Percentiles rank a stretch among this genome's conserved stretches.
Evolutionary conservation across 2,888 invertebrate species (phyloP).

Genomic region (Autographa gamma): DNA sequence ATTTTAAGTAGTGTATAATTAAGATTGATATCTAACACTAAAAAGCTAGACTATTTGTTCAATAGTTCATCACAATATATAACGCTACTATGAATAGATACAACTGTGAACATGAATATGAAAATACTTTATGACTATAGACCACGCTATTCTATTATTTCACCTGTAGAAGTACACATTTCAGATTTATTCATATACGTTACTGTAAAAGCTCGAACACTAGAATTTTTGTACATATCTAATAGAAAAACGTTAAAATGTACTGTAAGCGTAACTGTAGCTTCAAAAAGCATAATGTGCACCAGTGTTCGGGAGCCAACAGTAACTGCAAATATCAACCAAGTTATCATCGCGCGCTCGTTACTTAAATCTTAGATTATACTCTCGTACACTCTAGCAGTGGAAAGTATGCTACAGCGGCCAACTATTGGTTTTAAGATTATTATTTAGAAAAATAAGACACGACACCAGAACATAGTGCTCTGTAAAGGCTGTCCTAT

Average conservation of each 20-base stretch:
- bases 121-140: slow-evolving; percentile 34
- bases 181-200: not conserved
- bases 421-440: slow-evolving; percentile 13
- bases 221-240: not conserved
- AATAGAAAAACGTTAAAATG: not conserved
- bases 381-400: slow-evolving; percentile 16
- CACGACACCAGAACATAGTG: slow-evolving; percentile 32
- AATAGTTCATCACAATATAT: slow-evolving; percentile 22
- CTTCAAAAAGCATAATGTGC: not conserved
- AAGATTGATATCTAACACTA: slow-evolving; percentile 26
- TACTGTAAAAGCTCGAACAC: slow-evolving; percentile 10
- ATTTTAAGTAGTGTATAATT: slow-evolving; percentile 20
- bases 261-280: not conserved
- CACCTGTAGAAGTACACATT: slow-evolving; percentile 19
- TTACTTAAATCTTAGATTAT: slow-evolving; percentile 14
- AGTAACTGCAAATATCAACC: not conserved
- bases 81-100: slow-evolving; percentile 23
- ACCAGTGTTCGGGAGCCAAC: not conserved
- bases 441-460: slow-evolving; percentile 37
- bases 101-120: slow-evolving; percentile 39
- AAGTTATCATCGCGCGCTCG: not conserved
- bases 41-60: slow-evolving; percentile 43
- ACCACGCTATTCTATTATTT: slow-evolving; percentile 18
- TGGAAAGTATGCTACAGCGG: slow-evolving; percentile 20
- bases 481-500: slow-evolving; percentile 14